Conservation (phyloP, 2,888 invertebrate genomes). For the Crioceris asparagi region DNA sequence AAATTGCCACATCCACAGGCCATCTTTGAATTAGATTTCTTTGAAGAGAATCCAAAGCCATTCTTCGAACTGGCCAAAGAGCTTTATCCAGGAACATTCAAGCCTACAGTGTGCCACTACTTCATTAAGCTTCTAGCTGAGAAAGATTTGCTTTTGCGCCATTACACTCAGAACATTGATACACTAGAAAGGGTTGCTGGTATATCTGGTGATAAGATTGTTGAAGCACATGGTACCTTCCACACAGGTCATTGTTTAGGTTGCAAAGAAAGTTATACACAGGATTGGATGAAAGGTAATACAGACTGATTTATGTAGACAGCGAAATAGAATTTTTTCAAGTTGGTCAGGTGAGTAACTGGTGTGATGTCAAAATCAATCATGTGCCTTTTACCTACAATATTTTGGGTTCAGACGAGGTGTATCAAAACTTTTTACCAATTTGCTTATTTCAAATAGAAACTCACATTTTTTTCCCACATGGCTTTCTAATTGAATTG, state of each 20-base stretch:
- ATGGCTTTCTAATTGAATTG: no score
- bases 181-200: constrained; percentile 81
- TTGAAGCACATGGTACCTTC: constrained; percentile 94
- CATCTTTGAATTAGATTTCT: constrained; percentile 85
- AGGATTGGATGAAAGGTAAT: constrained; percentile 79
- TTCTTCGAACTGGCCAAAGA: constrained; percentile 88
- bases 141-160: constrained; percentile 64
- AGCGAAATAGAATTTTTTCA: no score
- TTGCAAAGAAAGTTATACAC: constrained; percentile 60
- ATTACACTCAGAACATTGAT: constrained; percentile 90
- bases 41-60: constrained; percentile 78
- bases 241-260: constrained; percentile 74
- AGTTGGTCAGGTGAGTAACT: no score
- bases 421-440: no score
- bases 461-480: no score
- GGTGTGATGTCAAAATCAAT: no score
- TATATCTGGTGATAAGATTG: constrained; percentile 70
- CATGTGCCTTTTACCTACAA: no score
- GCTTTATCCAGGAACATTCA: constrained; percentile 75
- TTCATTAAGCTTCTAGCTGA: constrained; percentile 77
- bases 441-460: no score
- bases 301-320: no score
- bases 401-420: no score
- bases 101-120: constrained; percentile 85
- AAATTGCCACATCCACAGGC: constrained; percentile 84